A percentile compares a stretch with the other conserved stretches of the same genome.
These are phyloP conservation scores for Dendropsophus ebraccatus DNA, from an alignment of 2,113 vertebrate species.

Conservation along the genomic window DNA sequence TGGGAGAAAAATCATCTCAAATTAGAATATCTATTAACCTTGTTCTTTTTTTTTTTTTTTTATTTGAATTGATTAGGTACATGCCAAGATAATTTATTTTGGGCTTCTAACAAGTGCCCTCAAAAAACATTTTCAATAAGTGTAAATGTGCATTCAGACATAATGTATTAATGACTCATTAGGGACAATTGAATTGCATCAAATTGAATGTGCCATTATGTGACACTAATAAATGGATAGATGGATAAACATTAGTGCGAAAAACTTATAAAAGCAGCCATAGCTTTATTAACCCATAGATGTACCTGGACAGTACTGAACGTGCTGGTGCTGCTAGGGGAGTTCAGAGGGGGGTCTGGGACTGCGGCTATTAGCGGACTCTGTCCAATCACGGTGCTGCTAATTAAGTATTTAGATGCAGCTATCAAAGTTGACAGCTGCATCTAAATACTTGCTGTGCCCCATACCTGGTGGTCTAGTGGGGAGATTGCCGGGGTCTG, in stretches of 20 bases:
- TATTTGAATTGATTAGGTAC: conserved; percentile 26
- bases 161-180: background rate
- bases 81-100: conserved; percentile 23
- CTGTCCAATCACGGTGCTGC: too few relatives aligned
- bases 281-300: too few relatives aligned
- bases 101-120: background rate
- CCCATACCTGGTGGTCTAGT: too few relatives aligned
- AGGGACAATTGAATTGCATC: background rate
- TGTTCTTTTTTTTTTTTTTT: background rate
- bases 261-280: background rate
- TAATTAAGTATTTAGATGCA: too few relatives aligned
- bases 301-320: too few relatives aligned
- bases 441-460: too few relatives aligned
- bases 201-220: conserved; percentile 15
- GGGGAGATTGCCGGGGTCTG: too few relatives aligned
- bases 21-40: conserved; percentile 6
- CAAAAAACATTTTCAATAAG: conserved; percentile 14
- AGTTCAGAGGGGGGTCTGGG: too few relatives aligned
- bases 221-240: background rate
- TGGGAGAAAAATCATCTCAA: background rate
- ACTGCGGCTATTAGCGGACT: too few relatives aligned
- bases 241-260: too few relatives aligned
- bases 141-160: background rate
- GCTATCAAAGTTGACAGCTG: too few relatives aligned
- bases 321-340: too few relatives aligned